Evolutionary conservation across 2,113 vertebrate genomes (phyloP).

Genomic region (Platichthys flesus): DNA sequence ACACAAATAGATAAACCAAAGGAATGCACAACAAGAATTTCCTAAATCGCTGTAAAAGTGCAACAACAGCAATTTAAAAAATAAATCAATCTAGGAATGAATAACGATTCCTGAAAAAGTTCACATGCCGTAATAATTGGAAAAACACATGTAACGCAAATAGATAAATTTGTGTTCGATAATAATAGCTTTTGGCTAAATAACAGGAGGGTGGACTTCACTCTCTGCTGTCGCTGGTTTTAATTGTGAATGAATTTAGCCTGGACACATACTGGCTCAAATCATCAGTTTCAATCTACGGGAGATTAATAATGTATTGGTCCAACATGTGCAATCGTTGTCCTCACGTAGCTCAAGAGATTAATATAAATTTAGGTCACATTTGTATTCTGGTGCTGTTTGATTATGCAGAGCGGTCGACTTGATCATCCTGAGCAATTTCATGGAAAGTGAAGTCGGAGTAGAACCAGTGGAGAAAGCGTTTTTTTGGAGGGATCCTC

Average conservation of each 20-base stretch:
- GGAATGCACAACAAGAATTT: too few relatives aligned
- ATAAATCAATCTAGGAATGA: too few relatives aligned
- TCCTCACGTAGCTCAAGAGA: slow-evolving; percentile 34
- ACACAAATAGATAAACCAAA: too few relatives aligned
- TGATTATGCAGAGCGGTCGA: slow-evolving; percentile 38
- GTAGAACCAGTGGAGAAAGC: slow-evolving; percentile 19
- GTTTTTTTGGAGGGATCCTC: slow-evolving; percentile 17
- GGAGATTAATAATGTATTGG: slow-evolving; percentile 63
- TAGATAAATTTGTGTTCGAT: slow-evolving; percentile 16
- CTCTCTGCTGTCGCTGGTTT: not conserved
- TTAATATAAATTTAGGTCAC: slow-evolving; percentile 64
- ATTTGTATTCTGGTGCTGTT: slow-evolving; percentile 60
- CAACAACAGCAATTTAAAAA: too few relatives aligned
- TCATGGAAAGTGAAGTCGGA: slow-evolving; percentile 17
- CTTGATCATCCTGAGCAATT: slow-evolving; percentile 52
- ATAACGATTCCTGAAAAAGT: too few relatives aligned
- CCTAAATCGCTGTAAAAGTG: too few relatives aligned
- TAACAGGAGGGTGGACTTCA: slow-evolving; percentile 22
- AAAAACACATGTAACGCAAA: slow-evolving; percentile 12
- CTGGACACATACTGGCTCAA: slow-evolving; percentile 12
- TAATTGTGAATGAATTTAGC: slow-evolving; percentile 39
- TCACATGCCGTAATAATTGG: not conserved
- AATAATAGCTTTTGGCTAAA: slow-evolving; percentile 33
- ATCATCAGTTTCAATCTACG: slow-evolving; percentile 54
- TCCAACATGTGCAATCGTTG: slow-evolving; percentile 35